Evolutionary conservation across 1,140 invertebrate species (phyloP), one percentile per base, ranked within the genome.

Genomic region (Probaryconus sp.): DNA sequence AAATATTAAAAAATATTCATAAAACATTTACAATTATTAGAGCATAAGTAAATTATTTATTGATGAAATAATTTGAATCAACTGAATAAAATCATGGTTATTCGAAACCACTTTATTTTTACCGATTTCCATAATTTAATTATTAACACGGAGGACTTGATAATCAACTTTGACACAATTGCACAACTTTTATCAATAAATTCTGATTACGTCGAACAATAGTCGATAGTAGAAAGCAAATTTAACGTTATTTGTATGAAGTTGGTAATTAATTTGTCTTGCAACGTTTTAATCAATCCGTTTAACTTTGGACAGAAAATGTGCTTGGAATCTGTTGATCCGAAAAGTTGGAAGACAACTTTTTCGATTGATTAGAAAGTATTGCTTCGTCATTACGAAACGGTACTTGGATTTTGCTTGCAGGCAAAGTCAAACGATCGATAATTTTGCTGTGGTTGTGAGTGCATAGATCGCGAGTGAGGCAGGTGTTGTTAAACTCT

Each of bases 401-500:
- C 47, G 47, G 51, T 60, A 31, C 42, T 28, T 4, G 38, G 38
- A 37, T 55, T 69, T 69, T 48, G 55, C 55, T 70, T 48, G 26
- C 20, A 61, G 56, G 17, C 45, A 35, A 61, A 61, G 55, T 70
- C 42, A 26, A 40, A 42, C 35, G 50, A 71, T 71, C 56, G 67
- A 61, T 61, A 69, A 61, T 16, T 69, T 51, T 53, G 55, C 35
- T n/a, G 24, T 5, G 24, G 40, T 60, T 61, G 24, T 9, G 30
- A 26, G 6, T 11, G 20, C 48, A 38, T 5, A 2, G 2, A 30
- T 9, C 5, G 7, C 16, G 35, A 16, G 26, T 1, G 20, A 10
- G 5, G n/a, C n/a, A 38, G 30, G 58, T 47, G 10, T 55, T 72
- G 65, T 65, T 72, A 72, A n/a, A 72, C 38, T 72, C 60, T 28